Conservation (phyloP, 2,113 vertebrate species). For the Hemiscyllium ocellatum region DNA sequence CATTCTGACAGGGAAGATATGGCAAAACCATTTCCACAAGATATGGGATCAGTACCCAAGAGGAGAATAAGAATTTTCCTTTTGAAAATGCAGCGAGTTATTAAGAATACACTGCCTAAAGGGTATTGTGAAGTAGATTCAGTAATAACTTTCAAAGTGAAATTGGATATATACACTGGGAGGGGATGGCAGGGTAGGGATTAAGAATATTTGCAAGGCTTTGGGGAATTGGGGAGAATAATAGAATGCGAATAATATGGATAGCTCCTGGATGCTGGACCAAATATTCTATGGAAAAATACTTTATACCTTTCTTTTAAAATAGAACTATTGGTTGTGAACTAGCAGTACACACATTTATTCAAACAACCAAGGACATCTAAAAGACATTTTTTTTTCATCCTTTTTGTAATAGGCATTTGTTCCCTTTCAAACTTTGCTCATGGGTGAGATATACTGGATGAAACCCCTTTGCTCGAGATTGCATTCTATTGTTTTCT, state of each 20-base stretch:
- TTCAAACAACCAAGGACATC: background rate
- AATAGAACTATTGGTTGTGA: background rate
- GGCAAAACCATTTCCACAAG: background rate
- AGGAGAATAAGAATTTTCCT: background rate
- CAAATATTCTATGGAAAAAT: background rate
- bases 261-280: background rate
- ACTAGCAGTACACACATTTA: background rate
- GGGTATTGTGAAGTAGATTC: background rate
- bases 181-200: no score
- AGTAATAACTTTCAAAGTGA: background rate
- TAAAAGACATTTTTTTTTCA: no score
- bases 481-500: no score
- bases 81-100: background rate
- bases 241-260: background rate
- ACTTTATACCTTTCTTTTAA: background rate
- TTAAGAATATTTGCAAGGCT: background rate
- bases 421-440: no score
- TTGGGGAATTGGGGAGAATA: background rate
- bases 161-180: background rate
- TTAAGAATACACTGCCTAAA: background rate
- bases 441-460: no score
- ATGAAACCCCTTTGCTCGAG: no score
- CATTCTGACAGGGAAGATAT: background rate
- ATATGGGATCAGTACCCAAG: background rate
- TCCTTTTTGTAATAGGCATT: no score